These are phyloP conservation scores for Acheta domesticus DNA, from an alignment of 2,888 invertebrate genomes.

Conservation along the genomic window DNA sequence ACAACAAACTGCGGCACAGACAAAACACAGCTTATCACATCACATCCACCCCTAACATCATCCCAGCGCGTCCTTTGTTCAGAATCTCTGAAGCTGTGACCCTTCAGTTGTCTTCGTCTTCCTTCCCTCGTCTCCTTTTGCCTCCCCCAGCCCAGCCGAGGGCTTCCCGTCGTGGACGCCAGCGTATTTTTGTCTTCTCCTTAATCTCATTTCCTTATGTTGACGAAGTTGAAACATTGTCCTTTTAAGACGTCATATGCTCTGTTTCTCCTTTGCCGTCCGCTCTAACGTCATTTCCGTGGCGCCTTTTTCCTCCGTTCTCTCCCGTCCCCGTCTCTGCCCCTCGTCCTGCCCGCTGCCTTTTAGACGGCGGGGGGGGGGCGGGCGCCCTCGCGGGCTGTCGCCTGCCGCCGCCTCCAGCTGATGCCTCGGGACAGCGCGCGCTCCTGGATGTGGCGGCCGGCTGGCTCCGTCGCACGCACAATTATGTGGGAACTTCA, in stretches of 20 bases:
- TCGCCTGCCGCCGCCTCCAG: too few species aligned
- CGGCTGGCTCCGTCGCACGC: too few species aligned
- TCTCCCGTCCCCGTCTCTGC: not conserved
- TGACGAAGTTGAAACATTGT: conserved; percentile 18
- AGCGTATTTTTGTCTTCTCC: not conserved
- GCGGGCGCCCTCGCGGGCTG: not conserved
- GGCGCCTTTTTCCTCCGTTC: not conserved
- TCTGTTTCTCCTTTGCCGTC: not conserved
- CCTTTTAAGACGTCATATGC: conserved; percentile 9
- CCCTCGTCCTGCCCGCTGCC: not conserved
- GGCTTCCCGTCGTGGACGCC: not conserved
- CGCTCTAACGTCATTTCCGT: not conserved
- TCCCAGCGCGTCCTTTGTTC: too few species aligned
- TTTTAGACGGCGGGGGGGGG: not conserved
- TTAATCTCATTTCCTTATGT: conserved; percentile 18
- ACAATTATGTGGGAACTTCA: too few species aligned
- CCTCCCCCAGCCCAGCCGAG: not conserved
- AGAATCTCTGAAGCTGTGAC: too few species aligned
- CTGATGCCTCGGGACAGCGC: too few species aligned
- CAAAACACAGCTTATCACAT: too few species aligned
- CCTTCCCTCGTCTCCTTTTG: not conserved
- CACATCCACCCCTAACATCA: too few species aligned
- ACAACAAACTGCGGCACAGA: too few species aligned
- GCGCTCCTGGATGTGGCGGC: too few species aligned
- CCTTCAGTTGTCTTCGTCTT: not conserved